Percentiles rank a stretch among this genome's conserved stretches.
Evolutionary conservation across 2,113 vertebrate species (phyloP).

Genomic region (Echinops telfairi): DNA sequence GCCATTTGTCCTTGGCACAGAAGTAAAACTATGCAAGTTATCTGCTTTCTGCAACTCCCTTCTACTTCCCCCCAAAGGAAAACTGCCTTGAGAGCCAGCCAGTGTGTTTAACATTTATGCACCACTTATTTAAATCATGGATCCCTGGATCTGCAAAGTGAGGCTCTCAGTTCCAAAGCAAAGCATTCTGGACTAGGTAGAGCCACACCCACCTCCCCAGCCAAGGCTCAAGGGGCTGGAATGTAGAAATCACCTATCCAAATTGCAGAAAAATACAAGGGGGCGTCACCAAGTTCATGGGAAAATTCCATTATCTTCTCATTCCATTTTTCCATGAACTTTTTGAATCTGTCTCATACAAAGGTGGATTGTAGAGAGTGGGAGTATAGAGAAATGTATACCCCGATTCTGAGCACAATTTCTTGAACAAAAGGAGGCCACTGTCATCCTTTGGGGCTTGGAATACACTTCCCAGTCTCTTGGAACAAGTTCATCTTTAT

Average conservation of each 20-base stretch:
- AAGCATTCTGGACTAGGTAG: slow-evolving; percentile 49
- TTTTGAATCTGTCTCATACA: too few relatives aligned
- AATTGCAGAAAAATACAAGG: neutral
- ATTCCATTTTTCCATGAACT: too few relatives aligned
- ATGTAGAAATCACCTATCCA: neutral
- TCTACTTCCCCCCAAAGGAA: neutral
- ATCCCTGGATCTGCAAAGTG: slow-evolving; percentile 17
- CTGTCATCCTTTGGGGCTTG: neutral
- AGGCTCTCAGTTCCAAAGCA: neutral
- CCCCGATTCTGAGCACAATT: neutral
- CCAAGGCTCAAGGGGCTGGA: neutral
- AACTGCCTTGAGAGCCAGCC: neutral
- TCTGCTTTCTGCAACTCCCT: slow-evolving; percentile 2
- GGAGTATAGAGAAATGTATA: neutral
- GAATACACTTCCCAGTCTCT: neutral
- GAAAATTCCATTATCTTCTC: too few relatives aligned
- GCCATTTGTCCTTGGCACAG: neutral
- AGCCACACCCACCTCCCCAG: neutral
- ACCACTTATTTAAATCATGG: neutral
- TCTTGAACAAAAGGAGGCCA: slow-evolving; percentile 41
- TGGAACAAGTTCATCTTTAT: slow-evolving; percentile 33
- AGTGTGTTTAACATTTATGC: neutral
- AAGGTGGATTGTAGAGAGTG: neutral
- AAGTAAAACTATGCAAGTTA: neutral
- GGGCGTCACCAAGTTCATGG: too few relatives aligned